A percentile compares a stretch with the other conserved stretches of the same genome.
These are phyloP conservation scores for Phylloscopus collybita DNA, from an alignment of 2,797 vertebrate genomes.

Conservation along the genomic window DNA sequence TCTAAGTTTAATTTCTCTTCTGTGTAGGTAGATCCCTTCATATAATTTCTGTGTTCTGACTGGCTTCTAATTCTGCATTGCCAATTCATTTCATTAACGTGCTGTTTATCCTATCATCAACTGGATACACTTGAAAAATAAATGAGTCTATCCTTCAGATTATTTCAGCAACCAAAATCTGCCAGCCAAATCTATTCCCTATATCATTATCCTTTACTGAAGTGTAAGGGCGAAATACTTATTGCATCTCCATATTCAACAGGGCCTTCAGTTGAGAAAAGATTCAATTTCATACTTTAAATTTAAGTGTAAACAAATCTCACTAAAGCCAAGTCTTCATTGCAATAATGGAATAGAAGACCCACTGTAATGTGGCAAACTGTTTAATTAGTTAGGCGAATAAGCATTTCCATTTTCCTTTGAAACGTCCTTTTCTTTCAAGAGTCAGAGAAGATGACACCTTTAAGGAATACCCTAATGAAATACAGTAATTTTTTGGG, in stretches of 20 bases:
- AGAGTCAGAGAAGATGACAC: not conserved
- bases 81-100: not conserved
- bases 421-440: slow-evolving; percentile 1
- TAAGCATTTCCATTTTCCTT: not conserved
- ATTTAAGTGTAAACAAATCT: not conserved
- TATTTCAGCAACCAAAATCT: slow-evolving; percentile 4
- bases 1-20: not conserved
- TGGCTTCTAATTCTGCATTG: not conserved
- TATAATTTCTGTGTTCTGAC: not conserved
- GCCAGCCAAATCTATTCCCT: not conserved
- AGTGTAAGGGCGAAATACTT: slow-evolving; percentile 2
- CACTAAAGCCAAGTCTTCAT: not conserved
- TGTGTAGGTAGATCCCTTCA: not conserved
- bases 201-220: slow-evolving; percentile 14
- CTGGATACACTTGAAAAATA: slow-evolving; percentile 14
- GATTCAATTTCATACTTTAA: not conserved
- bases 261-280: not conserved
- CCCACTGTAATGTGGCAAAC: not conserved
- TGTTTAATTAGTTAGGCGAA: slow-evolving; percentile 1
- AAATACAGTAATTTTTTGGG: not conserved
- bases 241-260: not conserved
- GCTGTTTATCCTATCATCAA: slow-evolving; percentile 2
- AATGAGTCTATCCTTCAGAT: slow-evolving; percentile 19
- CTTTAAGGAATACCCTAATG: slow-evolving; percentile 5
- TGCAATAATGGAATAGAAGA: not conserved